Evolutionary conservation across 2,113 vertebrate species (phyloP).

Genomic region (Ageneiosus marmoratus): DNA sequence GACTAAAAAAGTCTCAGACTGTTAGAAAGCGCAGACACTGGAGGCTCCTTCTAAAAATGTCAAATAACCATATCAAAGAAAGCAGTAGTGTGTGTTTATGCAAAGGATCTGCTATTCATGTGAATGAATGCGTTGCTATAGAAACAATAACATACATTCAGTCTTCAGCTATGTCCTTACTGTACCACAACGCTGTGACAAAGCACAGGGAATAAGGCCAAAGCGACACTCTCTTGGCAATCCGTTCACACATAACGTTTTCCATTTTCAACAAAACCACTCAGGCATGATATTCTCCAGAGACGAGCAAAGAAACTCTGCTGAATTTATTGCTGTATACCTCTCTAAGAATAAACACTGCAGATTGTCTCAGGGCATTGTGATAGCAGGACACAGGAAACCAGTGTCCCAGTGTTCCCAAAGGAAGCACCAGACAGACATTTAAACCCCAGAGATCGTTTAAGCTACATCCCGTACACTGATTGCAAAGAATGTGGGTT

Average conservation of each 20-base stretch:
- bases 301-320: not conserved
- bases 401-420: constrained; percentile 28
- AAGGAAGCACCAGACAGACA: constrained; percentile 8
- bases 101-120: not conserved
- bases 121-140: not conserved
- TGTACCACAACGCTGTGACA: not conserved
- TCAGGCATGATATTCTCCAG: constrained; percentile 21
- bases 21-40: not conserved
- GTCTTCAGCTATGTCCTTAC: not conserved
- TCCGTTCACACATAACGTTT: constrained; percentile 9
- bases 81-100: not conserved
- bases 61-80: not conserved
- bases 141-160: not conserved
- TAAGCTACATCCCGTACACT: constrained; percentile 6
- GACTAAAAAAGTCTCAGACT: not conserved
- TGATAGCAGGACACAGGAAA: constrained; percentile 40
- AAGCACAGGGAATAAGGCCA: constrained; percentile 4
- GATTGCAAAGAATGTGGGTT: constrained; percentile 5
- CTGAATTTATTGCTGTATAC: constrained; percentile 11
- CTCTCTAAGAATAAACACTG: constrained; percentile 24
- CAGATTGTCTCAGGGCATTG: not conserved
- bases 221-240: constrained; percentile 6
- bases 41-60: not conserved
- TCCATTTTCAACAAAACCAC: not conserved
- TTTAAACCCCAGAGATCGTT: constrained; percentile 2